Evolutionary conservation across 2,797 vertebrate species (phyloP), one percentile per base, ranked within the genome.

Genomic region (Tenualosa ilisha): DNA sequence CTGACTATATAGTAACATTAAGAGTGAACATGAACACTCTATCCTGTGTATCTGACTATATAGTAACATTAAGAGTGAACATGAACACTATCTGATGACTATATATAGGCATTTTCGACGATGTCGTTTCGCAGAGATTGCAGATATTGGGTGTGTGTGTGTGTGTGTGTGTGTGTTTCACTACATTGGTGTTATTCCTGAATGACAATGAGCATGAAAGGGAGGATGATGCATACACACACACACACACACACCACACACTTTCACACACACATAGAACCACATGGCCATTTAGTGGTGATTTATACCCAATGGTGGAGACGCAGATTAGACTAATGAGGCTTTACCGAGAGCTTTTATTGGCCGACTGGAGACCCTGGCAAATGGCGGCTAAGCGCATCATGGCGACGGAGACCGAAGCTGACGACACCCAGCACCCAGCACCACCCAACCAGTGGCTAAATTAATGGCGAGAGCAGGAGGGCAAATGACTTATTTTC

Each of bases 161-260:
- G 56, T 61, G 59, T 61, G n/a, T n/a, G n/a, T n/a, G n/a, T n/a
- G n/a, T n/a, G n/a, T n/a, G n/a, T 31, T 31, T 31, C 31, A 31
- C 31, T 31, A 31, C 31, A 31, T 31, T 31, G 31, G 31, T 31
- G 31, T 31, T 31, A 31, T 31, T 31, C 31, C 31, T 31, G 31
- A 0, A 31, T 31, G 31, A 31, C 31, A 31, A 31, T 31, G 31
- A 31, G 31, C 53, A 56, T 13, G 53, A 8, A 8, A 56, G 15
- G 53, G 15, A 17, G 8, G 11, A 56, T 56, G 53, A 56, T 17
- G 15, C 11, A 2, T 17, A 20, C 81, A 82, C n/a, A 13, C 81
- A 53, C 11, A 24, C n/a, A 65, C n/a, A 65, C 61, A 82, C 81
- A 31, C 81, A 54, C 81, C 81, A 56, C 81, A 56, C 81, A 26